A percentile compares a stretch with the other conserved stretches of the same genome.
Evolutionary conservation across 2,797 vertebrate genomes (phyloP).

Genomic region (Sylvia borin): DNA sequence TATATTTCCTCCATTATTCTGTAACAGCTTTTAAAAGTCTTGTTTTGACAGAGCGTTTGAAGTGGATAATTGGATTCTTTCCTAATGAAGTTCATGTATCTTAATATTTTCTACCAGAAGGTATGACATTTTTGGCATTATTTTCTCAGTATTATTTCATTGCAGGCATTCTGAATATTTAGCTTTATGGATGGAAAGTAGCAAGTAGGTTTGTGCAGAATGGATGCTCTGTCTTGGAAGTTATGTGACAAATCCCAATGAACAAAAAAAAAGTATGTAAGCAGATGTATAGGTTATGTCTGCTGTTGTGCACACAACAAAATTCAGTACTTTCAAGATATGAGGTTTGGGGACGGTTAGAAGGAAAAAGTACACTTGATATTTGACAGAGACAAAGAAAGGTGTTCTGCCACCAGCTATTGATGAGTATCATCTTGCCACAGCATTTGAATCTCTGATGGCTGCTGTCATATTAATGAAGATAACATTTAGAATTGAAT

Average conservation of each 20-base stretch:
- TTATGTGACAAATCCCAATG: not conserved
- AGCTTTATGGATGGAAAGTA: not conserved
- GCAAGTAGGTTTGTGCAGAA: not conserved
- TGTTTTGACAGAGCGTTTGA: conserved; percentile 38
- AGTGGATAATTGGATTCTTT: conserved; percentile 30
- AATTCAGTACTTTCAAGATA: not conserved
- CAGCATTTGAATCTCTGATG: not conserved
- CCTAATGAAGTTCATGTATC: not conserved
- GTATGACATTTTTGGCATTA: not conserved
- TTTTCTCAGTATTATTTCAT: not conserved
- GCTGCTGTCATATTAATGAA: conserved; percentile 52
- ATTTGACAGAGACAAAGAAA: not conserved
- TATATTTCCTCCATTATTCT: not conserved
- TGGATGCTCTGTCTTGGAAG: not conserved
- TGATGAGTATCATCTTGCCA: not conserved
- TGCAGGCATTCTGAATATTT: not conserved
- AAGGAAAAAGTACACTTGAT: not conserved
- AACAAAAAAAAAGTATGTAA: not conserved
- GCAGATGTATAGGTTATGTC: not conserved
- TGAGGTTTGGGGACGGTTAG: not conserved
- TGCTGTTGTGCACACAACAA: not conserved
- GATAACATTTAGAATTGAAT: conserved; percentile 55
- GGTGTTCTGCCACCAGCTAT: not conserved
- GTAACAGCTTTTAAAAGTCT: conserved; percentile 10
- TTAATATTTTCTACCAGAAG: not conserved